These are phyloP conservation scores for Anarsia innoxiella DNA, from an alignment of 2,888 invertebrate genomes.

Conservation along the genomic window DNA sequence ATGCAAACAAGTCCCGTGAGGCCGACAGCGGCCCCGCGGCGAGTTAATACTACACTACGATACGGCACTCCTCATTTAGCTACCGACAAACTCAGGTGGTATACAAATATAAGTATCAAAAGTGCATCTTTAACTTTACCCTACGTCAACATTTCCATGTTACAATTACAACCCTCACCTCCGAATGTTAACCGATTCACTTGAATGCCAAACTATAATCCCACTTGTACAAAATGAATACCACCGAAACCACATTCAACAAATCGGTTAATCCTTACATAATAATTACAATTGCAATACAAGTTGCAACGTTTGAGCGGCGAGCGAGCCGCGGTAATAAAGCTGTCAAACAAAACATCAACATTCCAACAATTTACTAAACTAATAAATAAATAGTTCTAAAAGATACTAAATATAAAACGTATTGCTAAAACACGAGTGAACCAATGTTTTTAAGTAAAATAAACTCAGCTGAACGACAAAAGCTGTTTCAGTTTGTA, in stretches of 20 bases:
- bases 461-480: constrained; percentile 34
- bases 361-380: constrained; percentile 52
- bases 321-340: constrained; percentile 20
- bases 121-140: too few species aligned
- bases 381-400: constrained; percentile 50
- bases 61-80: constrained; percentile 17
- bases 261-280: constrained; percentile 12
- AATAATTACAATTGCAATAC: constrained; percentile 7
- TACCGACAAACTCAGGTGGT: constrained; percentile 17
- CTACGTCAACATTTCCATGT: too few species aligned
- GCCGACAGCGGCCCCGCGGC: constrained; percentile 18
- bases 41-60: constrained; percentile 17
- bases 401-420: constrained; percentile 45
- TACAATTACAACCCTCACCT: too few species aligned
- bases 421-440: constrained; percentile 47
- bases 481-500: constrained; percentile 47
- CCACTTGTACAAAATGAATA: constrained; percentile 8
- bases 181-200: constrained; percentile 24
- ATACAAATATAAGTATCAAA: constrained; percentile 38
- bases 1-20: constrained; percentile 44
- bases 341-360: constrained; percentile 40
- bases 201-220: constrained; percentile 10
- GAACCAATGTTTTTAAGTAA: constrained; percentile 39
- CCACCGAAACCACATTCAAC: constrained; percentile 13
- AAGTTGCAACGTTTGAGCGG: constrained; percentile 4